Conservation (phyloP, 2,888 invertebrate genomes). For the Baronia brevicornis region DNA sequence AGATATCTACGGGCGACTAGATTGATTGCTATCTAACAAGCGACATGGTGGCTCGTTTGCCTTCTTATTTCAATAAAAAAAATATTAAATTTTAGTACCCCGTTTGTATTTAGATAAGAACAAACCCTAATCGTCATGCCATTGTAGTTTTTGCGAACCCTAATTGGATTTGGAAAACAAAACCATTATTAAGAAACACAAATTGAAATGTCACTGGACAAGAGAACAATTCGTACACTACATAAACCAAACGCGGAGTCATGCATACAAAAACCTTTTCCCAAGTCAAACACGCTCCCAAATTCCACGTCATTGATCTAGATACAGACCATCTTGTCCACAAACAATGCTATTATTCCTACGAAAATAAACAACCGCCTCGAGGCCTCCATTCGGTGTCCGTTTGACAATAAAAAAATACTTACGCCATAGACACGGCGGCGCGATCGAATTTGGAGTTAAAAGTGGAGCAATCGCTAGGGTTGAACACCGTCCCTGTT, state of each 20-base stretch:
- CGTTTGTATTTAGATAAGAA: too few relatives aligned
- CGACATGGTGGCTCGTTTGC: too few relatives aligned
- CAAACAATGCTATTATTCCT: conserved; percentile 68
- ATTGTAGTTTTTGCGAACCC: too few relatives aligned
- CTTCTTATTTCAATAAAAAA: too few relatives aligned
- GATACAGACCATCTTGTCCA: conserved; percentile 57
- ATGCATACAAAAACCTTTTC: conserved; percentile 43
- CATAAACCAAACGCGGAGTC: conserved; percentile 53
- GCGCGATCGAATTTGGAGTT: conserved; percentile 49
- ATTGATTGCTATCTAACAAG: too few relatives aligned
- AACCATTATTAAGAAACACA: too few relatives aligned
- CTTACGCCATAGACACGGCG: conserved; percentile 45
- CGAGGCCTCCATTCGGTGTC: conserved; percentile 39
- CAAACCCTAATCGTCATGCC: too few relatives aligned
- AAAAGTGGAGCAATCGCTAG: conserved; percentile 53
- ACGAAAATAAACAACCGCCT: conserved; percentile 57
- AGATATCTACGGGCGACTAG: too few relatives aligned
- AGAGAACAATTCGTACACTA: too few relatives aligned
- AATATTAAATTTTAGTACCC: too few relatives aligned
- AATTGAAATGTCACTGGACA: too few relatives aligned
- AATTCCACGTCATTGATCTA: conserved; percentile 54
- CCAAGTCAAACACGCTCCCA: conserved; percentile 36
- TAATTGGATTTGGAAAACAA: too few relatives aligned
- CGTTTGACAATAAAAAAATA: conserved; percentile 52
- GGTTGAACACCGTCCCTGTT: background rate